Evolutionary conservation across 2,888 invertebrate species (phyloP).

Genomic region (Seira ritae): DNA sequence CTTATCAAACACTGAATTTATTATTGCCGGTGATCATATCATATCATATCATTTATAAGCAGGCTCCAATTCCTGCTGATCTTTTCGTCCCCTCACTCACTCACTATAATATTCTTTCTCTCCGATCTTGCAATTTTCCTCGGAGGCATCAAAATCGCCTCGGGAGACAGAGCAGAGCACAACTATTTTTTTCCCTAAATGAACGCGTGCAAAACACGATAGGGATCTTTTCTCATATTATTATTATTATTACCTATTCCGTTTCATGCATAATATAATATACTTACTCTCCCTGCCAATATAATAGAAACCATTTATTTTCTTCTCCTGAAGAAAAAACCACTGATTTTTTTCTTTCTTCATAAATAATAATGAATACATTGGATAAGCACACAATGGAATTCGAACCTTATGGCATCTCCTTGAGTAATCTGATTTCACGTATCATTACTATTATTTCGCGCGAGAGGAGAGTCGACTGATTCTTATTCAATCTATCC

Average conservation of each 20-base stretch:
- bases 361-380: background rate
- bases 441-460: conserved; percentile 38
- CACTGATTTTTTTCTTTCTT: background rate
- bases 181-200: no score
- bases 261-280: conserved; percentile 25
- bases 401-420: conserved; percentile 59
- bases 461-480: background rate
- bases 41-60: no score
- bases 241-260: background rate
- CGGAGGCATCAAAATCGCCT: no score
- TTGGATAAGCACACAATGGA: conserved; percentile 27
- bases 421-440: conserved; percentile 56
- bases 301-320: conserved; percentile 12
- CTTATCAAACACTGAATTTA: conserved; percentile 9
- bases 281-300: background rate
- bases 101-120: no score
- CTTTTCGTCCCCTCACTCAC: no score
- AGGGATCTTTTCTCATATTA: no score
- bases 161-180: no score
- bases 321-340: background rate
- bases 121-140: no score
- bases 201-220: no score
- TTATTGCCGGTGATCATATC: conserved; percentile 2
- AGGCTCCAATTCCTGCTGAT: no score
- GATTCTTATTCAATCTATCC: background rate